A percentile compares a stretch with the other conserved stretches of the same genome.
Conservation (phyloP, 2,888 invertebrate genomes). For the Drosophila stalkeri region DNA sequence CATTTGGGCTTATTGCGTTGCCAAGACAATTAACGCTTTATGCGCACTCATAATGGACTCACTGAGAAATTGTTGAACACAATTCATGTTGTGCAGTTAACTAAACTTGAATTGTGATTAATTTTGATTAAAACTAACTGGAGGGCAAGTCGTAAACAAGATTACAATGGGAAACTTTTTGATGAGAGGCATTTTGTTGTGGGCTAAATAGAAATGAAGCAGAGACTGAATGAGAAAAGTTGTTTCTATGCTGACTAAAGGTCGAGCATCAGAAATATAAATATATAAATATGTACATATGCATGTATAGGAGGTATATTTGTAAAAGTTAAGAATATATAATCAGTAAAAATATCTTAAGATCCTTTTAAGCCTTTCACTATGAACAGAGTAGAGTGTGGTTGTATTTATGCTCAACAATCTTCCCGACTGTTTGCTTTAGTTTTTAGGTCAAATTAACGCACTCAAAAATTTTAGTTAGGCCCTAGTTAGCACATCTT, state of each 20-base stretch:
- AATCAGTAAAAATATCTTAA: neutral
- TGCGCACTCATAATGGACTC: constrained; percentile 7
- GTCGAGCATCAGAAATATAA: neutral
- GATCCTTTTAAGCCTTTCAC: neutral
- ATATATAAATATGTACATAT: too few relatives aligned
- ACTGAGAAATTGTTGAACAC: constrained; percentile 46
- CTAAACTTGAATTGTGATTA: neutral
- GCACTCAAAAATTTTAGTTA: neutral
- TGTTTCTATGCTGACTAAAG: neutral
- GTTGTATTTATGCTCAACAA: neutral
- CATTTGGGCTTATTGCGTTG: constrained; percentile 6
- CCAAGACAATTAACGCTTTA: constrained; percentile 13
- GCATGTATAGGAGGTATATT: too few relatives aligned
- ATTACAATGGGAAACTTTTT: constrained; percentile 21
- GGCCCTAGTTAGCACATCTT: neutral
- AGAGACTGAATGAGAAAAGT: neutral
- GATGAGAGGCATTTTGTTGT: neutral
- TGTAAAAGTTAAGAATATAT: too few relatives aligned
- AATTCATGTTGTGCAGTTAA: constrained; percentile 18
- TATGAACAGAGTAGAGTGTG: neutral
- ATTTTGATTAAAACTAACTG: constrained; percentile 21
- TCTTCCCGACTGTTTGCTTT: neutral
- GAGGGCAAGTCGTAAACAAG: constrained; percentile 16
- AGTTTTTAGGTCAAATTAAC: neutral
- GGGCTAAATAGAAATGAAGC: neutral